Evolutionary conservation across 1,140 invertebrate genomes (phyloP).

Genomic region (Lordiphosa collinella): DNA sequence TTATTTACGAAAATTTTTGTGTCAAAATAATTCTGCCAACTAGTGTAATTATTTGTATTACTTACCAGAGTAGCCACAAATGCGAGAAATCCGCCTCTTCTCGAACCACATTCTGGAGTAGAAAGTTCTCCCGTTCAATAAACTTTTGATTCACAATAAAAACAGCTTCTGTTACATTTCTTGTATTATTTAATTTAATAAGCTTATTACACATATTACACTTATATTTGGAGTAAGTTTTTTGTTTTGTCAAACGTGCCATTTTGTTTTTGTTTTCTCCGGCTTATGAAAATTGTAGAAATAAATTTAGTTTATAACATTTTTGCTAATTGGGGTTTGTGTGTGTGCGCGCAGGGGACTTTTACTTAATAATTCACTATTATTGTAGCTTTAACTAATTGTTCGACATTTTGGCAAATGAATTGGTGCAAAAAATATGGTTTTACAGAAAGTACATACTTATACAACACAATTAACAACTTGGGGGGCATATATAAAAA

Average conservation of each 20-base stretch:
- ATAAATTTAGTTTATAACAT: background rate
- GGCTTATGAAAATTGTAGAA: background rate
- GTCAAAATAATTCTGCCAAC: no score
- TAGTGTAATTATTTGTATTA: no score
- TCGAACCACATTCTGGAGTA: no score
- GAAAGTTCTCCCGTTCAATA: no score
- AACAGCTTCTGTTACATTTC: background rate
- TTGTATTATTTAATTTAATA: conserved; percentile 1
- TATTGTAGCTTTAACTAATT: background rate
- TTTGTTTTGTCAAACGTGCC: background rate
- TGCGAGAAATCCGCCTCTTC: no score
- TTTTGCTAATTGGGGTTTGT: background rate
- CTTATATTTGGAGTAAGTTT: conserved; percentile 1
- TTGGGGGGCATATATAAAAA: conserved; percentile 1
- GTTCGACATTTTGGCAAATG: conserved; percentile 3
- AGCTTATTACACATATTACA: conserved; percentile 2
- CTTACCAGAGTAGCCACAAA: no score
- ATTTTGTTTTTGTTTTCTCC: background rate
- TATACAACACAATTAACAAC: background rate
- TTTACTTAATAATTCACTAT: background rate
- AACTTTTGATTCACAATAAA: background rate
- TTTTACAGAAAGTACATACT: no score
- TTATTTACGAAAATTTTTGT: no score
- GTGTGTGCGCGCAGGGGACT: background rate
- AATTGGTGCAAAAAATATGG: background rate